Percentiles rank a stretch among this genome's conserved stretches.
These are phyloP conservation scores for Mimachlamys varia DNA, from an alignment of 2,888 invertebrate genomes.

Conservation along the genomic window DNA sequence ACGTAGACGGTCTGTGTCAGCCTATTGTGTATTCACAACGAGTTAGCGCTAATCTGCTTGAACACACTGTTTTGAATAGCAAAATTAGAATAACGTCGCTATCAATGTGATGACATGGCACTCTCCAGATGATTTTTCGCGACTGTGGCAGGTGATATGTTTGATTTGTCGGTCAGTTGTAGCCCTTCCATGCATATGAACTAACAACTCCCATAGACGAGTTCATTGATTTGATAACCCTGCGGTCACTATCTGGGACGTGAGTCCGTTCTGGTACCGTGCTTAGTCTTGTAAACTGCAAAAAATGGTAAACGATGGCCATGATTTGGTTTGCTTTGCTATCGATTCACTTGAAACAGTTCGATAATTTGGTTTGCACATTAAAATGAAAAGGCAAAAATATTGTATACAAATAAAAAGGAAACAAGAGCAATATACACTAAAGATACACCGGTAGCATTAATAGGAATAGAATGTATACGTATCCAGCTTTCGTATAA, in stretches of 20 bases:
- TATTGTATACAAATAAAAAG: no score
- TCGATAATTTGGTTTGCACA: no score
- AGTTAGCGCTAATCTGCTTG: background rate
- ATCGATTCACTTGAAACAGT: no score
- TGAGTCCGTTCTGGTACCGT: constrained; percentile 56
- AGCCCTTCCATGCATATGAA: constrained; percentile 79
- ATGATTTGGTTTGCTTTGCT: no score
- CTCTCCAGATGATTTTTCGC: background rate
- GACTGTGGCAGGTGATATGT: background rate
- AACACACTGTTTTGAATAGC: background rate
- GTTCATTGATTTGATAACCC: constrained; percentile 71
- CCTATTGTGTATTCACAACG: background rate
- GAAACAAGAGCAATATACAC: no score
- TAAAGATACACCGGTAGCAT: no score
- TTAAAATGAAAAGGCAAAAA: no score
- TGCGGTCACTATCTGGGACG: constrained; percentile 73
- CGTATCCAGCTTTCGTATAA: no score
- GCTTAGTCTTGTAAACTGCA: constrained; percentile 52
- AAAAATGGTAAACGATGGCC: background rate
- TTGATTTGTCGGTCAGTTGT: constrained; percentile 61
- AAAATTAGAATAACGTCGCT: background rate
- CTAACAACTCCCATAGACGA: constrained; percentile 75
- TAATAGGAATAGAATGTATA: no score
- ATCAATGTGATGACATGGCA: background rate
- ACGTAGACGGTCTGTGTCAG: background rate